These are phyloP conservation scores for Cacatua alba DNA, from an alignment of 2,113 vertebrate species.

Conservation along the genomic window DNA sequence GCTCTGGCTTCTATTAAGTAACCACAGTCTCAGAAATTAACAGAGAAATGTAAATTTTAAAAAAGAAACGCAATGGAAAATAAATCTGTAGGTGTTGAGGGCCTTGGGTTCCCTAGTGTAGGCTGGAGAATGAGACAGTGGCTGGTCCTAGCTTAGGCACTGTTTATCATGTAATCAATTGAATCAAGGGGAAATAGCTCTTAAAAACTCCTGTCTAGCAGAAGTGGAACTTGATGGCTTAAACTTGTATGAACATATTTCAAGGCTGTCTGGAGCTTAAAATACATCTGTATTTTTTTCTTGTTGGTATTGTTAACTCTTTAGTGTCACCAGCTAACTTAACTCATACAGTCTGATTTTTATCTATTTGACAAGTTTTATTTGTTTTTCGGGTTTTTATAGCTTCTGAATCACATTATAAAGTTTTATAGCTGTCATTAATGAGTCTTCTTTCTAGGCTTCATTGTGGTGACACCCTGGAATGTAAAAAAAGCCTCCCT, in stretches of 20 bases:
- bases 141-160: neutral
- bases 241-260: conserved; percentile 32
- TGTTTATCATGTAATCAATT: conserved; percentile 45
- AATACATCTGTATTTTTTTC: conserved; percentile 17
- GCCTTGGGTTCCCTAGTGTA: neutral
- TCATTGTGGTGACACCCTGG: neutral
- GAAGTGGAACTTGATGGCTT: conserved; percentile 46
- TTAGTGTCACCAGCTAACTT: neutral
- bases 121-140: neutral
- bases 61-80: neutral
- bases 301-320: conserved; percentile 10
- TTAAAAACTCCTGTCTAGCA: conserved; percentile 31
- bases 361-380: neutral
- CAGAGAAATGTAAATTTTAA: neutral
- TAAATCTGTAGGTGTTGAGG: neutral
- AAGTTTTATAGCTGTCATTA: neutral
- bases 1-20: neutral
- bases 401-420: neutral
- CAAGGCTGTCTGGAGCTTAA: conserved; percentile 9
- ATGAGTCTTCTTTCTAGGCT: neutral
- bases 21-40: neutral
- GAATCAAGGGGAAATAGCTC: conserved; percentile 44
- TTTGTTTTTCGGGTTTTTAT: conserved; percentile 5
- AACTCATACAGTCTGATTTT: neutral
- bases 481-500: neutral